Percentiles rank a stretch among this genome's conserved stretches.
Evolutionary conservation across 23 tunicate species (phyloP).

Genomic region (Ciona savignyi): DNA sequence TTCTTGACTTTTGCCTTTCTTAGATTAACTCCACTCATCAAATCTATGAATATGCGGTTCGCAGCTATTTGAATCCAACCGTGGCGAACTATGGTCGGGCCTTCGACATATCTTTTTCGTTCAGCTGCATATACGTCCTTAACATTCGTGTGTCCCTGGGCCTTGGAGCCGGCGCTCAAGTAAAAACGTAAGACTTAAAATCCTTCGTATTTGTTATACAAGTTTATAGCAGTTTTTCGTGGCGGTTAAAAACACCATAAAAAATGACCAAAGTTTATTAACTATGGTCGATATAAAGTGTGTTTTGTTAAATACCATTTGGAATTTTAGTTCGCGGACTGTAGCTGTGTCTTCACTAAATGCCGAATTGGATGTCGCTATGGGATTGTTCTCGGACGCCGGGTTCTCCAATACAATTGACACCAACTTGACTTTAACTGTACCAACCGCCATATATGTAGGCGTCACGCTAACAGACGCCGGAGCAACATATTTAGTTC

Average conservation of each 20-base stretch:
- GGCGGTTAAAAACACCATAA: background rate
- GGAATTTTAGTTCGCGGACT: background rate
- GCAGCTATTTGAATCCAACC: background rate
- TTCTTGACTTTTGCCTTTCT: too few relatives aligned
- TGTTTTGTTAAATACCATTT: too few relatives aligned
- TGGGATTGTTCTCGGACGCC: background rate
- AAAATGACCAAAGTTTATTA: background rate
- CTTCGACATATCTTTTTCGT: constrained; percentile 1
- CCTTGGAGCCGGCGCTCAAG: constrained; percentile 1
- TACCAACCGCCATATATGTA: background rate
- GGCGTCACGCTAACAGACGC: background rate
- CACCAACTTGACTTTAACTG: background rate
- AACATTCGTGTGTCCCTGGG: background rate
- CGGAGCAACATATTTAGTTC: background rate
- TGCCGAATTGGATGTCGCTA: background rate
- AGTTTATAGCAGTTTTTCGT: background rate
- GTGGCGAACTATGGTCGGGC: background rate
- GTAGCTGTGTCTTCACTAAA: background rate
- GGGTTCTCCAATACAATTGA: background rate
- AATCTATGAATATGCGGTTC: background rate
- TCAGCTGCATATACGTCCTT: constrained; percentile 10
- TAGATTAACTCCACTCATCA: background rate
- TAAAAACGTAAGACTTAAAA: background rate
- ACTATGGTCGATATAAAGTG: too few relatives aligned
- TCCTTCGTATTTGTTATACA: too few relatives aligned